Evolutionary conservation across 92 coral and sea anemone genomes (phyloP).

Genomic region (Palythoa grandiflora): DNA sequence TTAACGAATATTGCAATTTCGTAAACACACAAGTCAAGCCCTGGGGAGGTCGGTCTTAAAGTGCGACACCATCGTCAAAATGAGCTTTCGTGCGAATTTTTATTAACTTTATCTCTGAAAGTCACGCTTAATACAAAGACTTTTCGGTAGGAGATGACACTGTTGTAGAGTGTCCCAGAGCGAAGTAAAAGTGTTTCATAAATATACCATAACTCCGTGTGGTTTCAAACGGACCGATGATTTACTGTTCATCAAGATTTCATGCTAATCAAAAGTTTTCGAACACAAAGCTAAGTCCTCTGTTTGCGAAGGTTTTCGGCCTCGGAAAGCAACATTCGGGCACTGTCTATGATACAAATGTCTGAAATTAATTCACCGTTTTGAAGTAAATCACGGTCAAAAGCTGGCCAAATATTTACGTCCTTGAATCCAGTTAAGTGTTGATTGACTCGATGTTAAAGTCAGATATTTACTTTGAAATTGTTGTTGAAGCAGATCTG

Average conservation of each 20-base stretch:
- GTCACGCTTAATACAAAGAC: conserved; percentile 19
- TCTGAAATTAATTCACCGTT: not conserved
- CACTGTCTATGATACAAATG: not conserved
- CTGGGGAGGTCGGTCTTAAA: not conserved
- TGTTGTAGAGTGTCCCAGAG: conserved; percentile 14
- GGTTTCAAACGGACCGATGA: conserved; percentile 28
- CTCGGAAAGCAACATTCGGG: not conserved
- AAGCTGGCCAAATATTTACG: not conserved
- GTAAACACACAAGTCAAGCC: conserved; percentile 40
- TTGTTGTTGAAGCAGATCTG: conserved; percentile 1
- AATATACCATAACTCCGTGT: conserved; percentile 6
- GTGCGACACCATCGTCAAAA: not conserved
- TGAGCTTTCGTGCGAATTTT: not conserved
- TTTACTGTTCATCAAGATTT: not conserved
- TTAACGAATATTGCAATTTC: conserved; percentile 50
- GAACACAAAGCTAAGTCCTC: not conserved
- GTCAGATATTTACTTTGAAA: not conserved
- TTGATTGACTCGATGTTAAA: not conserved
- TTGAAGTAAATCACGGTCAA: not conserved
- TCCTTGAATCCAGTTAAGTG: not conserved
- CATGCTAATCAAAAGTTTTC: conserved; percentile 7
- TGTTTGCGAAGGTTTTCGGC: not conserved
- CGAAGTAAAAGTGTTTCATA: not conserved
- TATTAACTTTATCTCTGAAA: not conserved
- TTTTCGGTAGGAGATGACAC: not conserved